These are phyloP conservation scores for Bombycilla garrulus DNA, from an alignment of 2,113 vertebrate genomes.

Conservation along the genomic window DNA sequence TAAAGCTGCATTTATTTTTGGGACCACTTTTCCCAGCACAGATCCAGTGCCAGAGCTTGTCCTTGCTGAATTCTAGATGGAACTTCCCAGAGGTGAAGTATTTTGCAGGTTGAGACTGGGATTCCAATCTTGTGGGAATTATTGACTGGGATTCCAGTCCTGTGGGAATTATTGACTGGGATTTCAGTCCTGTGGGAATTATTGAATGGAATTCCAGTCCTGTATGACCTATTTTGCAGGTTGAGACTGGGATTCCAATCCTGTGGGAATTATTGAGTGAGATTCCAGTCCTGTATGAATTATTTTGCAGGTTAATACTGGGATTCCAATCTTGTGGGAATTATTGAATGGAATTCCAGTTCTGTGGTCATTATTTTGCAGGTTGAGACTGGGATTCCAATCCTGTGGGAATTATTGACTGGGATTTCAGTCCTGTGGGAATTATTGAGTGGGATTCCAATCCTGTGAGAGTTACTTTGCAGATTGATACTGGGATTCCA, in stretches of 20 bases:
- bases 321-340: fast-evolving
- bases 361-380: fast-evolving
- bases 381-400: background rate
- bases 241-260: background rate
- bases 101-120: background rate
- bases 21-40: background rate
- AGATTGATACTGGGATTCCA: background rate
- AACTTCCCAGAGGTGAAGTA: background rate
- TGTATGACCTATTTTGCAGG: background rate
- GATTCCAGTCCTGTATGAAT: fast-evolving
- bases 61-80: background rate
- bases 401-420: fast-evolving
- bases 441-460: background rate
- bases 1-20: background rate
- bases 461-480: background rate
- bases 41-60: background rate
- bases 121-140: background rate
- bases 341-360: background rate
- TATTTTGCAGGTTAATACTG: too few relatives aligned
- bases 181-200: fast-evolving
- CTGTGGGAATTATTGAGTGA: fast-evolving
- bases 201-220: too few relatives aligned
- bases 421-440: background rate
- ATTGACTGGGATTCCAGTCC: background rate
- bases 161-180: background rate